Conservation (phyloP, 2,113 vertebrate species). For the Nycticebus coucang region DNA sequence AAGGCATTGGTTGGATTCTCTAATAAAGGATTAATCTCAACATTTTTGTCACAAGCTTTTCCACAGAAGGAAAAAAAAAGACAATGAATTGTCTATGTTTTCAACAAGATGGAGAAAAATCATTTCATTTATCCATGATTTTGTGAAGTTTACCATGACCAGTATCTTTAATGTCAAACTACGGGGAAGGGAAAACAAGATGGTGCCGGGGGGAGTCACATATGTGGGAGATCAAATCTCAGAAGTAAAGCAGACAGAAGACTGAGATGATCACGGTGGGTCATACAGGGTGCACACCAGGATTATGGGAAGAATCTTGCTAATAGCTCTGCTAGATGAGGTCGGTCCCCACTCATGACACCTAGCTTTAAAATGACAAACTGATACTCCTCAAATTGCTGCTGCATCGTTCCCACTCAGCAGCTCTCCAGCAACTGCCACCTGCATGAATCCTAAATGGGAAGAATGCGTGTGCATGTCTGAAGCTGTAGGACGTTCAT, state of each 20-base stretch:
- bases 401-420: not conserved
- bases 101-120: not conserved
- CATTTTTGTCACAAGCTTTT: not conserved
- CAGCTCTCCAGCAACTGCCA: not conserved
- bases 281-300: rapidly evolving
- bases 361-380: not conserved
- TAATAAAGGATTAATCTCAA: not conserved
- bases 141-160: not conserved
- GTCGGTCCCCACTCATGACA: not conserved
- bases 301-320: rapidly evolving
- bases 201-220: not conserved
- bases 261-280: not conserved
- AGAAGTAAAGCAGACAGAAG: not conserved
- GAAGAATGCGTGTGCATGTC: not conserved
- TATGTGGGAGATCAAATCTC: not conserved
- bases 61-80: not conserved
- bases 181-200: not conserved
- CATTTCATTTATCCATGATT: not conserved
- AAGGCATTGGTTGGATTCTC: not conserved
- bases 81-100: not conserved
- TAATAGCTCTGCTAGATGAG: not conserved
- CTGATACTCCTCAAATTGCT: not conserved
- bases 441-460: not conserved
- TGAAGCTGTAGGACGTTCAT: not conserved
- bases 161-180: not conserved